Evolutionary conservation across 2,797 vertebrate genomes (phyloP).

Genomic region (Gymnodraco acuticeps): DNA sequence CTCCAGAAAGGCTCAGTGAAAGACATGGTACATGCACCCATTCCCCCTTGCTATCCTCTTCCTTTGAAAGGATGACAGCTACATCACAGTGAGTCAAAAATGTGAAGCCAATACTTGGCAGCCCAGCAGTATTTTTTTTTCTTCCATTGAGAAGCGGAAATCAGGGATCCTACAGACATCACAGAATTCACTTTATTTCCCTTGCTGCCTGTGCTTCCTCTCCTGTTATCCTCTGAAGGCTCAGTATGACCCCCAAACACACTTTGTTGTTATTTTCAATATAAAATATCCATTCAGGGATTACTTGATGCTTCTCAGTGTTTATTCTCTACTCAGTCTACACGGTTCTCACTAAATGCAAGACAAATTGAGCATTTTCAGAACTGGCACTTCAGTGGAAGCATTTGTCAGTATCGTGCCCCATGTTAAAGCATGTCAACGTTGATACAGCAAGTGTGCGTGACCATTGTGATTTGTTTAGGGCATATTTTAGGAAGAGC

Average conservation of each 20-base stretch:
- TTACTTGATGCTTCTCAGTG: conserved; percentile 79
- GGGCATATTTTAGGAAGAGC: conserved; percentile 48
- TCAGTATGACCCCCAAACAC: conserved; percentile 77
- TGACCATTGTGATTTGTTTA: conserved; percentile 53
- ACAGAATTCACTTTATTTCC: conserved; percentile 83
- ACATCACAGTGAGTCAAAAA: conserved; percentile 85
- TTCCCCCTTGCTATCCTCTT: conserved; percentile 80
- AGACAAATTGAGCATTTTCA: conserved; percentile 78
- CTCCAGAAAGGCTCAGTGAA: conserved; percentile 81
- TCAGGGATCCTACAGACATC: conserved; percentile 83
- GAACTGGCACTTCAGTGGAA: conserved; percentile 74
- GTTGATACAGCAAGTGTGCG: conserved; percentile 51
- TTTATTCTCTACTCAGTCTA: conserved; percentile 76
- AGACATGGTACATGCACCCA: conserved; percentile 83
- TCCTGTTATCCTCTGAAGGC: conserved; percentile 83
- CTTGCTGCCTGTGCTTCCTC: conserved; percentile 76
- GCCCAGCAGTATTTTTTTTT: conserved; percentile 66
- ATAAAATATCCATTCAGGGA: conserved; percentile 83
- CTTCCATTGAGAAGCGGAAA: conserved; percentile 76
- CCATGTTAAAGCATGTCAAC: conserved; percentile 63
- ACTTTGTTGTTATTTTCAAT: conserved; percentile 84
- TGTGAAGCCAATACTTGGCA: conserved; percentile 84
- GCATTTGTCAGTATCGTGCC: conserved; percentile 63
- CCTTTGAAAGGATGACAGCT: conserved; percentile 86
- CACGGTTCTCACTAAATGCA: conserved; percentile 73